Evolutionary conservation across 2,113 vertebrate species (phyloP), one percentile per base, ranked within the genome.

Genomic region (Phalacrocorax pelagicus): DNA sequence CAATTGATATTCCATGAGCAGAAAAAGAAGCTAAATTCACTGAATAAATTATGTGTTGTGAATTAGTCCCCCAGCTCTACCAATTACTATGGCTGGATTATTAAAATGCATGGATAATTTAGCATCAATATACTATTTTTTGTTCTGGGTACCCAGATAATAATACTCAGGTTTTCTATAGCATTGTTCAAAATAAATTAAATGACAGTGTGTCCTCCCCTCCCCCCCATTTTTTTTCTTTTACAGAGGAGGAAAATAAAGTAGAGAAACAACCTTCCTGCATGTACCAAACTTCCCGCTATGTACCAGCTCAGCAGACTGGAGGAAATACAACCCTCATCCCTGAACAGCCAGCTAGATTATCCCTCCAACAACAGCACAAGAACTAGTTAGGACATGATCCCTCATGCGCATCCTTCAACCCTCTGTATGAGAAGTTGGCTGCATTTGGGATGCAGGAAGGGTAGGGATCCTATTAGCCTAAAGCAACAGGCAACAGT

Each of bases 11-110:
- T 96, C 90, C 54, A 81, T 38, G 57, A 94, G 51, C 62, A 94
- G 44, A 93, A 97, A 97, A 94, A 93, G 62, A 65, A 71, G 72
- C 38, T 94, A 94, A 94, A 94, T 90, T 90, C 78, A 80, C 81
- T 90, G 91, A 94, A 95, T 84, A 96, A 95, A 92, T 90, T 79
- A 87, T 52, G 42, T 90, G 71, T 81, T 81, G 88, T 92, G 80
- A 95, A 96, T 91, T 94, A 92, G 83, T 96, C 63, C 65, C 62
- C 54, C 70, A 88, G 85, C n/a, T 96, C 69, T 86, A 91, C 72
- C 52, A 91, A 90, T 91, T 91, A 78, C 81, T 92, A 72, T 71
- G 40, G 55, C 70, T 91, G 47, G 61, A 87, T 90, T 95, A 94
- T 91, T 93, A 86, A 88, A 95, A 78, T 15, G 65, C 55, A 70